phyloP scores from a whole-genome alignment of 2,113 vertebrate species.

The Gnathonemus echidnorhynchus region DNA sequence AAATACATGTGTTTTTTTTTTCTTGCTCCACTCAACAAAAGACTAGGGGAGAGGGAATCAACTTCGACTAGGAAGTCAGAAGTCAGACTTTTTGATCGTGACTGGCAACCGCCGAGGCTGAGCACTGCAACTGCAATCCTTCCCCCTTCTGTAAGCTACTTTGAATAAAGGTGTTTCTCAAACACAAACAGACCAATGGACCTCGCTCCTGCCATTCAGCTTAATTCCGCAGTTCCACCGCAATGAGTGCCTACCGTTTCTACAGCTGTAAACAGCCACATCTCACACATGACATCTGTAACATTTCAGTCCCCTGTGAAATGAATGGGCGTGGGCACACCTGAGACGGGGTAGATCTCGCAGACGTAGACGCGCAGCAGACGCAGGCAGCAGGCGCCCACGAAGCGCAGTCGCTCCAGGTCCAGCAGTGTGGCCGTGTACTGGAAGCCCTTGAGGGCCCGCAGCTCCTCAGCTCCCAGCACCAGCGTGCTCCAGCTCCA shows the following conservation, averaged over 20 bases:
- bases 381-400: conserved; percentile 91
- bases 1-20: background rate
- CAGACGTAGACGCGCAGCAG: conserved; percentile 93
- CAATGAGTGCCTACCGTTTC: background rate
- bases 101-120: background rate
- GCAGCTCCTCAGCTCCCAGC: conserved; percentile 90
- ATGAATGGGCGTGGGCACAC: conserved; percentile 46
- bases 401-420: conserved; percentile 90
- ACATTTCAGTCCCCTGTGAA: background rate
- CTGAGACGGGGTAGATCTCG: conserved; percentile 96
- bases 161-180: background rate
- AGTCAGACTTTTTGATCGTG: background rate
- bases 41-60: background rate
- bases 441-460: conserved; percentile 93
- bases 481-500: conserved; percentile 99
- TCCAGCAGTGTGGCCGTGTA: conserved; percentile 94
- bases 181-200: background rate
- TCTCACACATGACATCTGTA: background rate
- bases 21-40: background rate
- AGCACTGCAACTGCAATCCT: background rate
- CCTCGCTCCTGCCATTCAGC: background rate
- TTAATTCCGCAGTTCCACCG: background rate
- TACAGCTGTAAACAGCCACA: background rate
- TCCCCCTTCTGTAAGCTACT: background rate
- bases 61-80: background rate